These are phyloP conservation scores for Mycteria americana DNA, from an alignment of 2,797 vertebrate species.

Conservation along the genomic window DNA sequence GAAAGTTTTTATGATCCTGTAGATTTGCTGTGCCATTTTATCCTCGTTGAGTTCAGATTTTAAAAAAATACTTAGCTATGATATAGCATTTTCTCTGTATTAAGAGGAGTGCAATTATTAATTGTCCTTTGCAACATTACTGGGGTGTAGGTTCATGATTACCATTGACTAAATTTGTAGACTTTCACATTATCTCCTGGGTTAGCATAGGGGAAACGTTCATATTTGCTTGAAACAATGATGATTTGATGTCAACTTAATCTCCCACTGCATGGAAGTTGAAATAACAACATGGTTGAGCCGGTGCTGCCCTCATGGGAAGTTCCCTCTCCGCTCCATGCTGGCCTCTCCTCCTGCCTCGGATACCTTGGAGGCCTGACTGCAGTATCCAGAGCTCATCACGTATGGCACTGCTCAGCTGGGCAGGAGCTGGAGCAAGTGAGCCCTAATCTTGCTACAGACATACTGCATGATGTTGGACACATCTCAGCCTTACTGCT, in stretches of 20 bases:
- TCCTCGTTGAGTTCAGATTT: background rate
- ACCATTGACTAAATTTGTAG: background rate
- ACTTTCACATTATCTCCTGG: background rate
- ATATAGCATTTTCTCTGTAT: background rate
- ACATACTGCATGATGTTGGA: background rate
- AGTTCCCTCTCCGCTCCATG: background rate
- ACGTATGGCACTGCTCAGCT: background rate
- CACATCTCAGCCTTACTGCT: background rate
- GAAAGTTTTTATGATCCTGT: background rate
- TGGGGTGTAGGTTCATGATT: background rate
- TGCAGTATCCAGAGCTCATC: background rate
- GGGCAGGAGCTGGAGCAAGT: background rate
- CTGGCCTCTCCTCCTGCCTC: background rate
- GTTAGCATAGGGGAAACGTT: background rate
- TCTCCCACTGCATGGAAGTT: background rate
- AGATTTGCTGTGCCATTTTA: constrained; percentile 7
- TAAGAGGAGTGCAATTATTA: background rate
- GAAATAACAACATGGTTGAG: background rate
- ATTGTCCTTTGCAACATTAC: background rate
- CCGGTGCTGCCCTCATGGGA: background rate
- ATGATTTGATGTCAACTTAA: background rate
- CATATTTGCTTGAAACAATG: background rate
- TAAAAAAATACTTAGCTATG: background rate
- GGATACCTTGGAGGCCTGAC: rapidly evolving
- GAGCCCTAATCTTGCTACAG: background rate